Evolutionary conservation across 2,797 vertebrate species (phyloP), one percentile per base, ranked within the genome.

Genomic region (Sebastes variabilis): DNA sequence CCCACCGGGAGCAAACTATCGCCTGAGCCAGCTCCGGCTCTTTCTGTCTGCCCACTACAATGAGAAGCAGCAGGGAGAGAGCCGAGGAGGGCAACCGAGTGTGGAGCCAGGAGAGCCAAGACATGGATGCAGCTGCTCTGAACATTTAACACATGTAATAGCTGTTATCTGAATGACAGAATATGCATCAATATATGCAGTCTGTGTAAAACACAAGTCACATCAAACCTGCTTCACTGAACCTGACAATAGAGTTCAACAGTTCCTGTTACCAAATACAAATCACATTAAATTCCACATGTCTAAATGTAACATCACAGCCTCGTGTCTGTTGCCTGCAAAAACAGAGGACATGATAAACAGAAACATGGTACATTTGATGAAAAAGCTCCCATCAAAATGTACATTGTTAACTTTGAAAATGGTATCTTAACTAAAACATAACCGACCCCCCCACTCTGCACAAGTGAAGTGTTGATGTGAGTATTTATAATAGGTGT

Each of bases 1-100:
- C 79, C 90, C 87, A 88, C 9, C 38, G 58, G 20, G 86, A 87
- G 81, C 93, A 95, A 13, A 56, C 8, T 6, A 30, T 30, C 0
- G 74, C 65, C 59, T 83, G 70, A 65, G 46, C 71, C 58, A 30
- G 30, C 49, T 66, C 24, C 54, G 75, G 56, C 56, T 60, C 84
- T 11, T n/a, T 34, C 68, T 68, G 73, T 64, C 73, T 80, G 67
- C 58, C 62, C 66, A 71, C 11, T 5, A 60, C 56, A 72, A 64
- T 65, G 36, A 89, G 8, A 60, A 90, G 73, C 70, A 91, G 81
- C 76, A 89, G 56, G 11, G 14, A 68, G 30, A 67, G 13, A n/a
- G 56, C 77, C 34, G 69, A 66, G 14, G 22, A 72, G 29, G 49
- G 29, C 82, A 66, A 54, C 34, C 2, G 27, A 46, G 54, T 24